These are phyloP conservation scores for Euglossa dilemma DNA, from an alignment of 1,140 invertebrate species.

Conservation along the genomic window DNA sequence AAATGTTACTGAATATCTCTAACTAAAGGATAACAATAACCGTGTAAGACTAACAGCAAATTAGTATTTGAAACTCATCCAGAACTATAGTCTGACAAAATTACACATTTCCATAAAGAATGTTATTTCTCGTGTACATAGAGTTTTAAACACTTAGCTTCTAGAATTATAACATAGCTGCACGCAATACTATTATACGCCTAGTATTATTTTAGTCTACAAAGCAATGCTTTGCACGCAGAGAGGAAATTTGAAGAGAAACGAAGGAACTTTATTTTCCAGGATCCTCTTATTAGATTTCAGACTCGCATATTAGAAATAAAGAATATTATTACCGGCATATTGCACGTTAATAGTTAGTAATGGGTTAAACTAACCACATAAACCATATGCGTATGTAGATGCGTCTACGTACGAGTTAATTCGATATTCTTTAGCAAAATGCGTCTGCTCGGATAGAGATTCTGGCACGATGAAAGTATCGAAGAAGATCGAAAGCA, in stretches of 20 bases:
- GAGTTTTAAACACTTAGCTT: background rate
- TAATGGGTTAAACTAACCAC: slow-evolving; percentile 3
- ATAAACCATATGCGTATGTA: background rate
- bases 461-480: background rate
- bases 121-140: background rate
- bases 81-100: background rate
- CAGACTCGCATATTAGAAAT: background rate
- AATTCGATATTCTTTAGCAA: background rate
- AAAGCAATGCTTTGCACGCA: slow-evolving; percentile 6
- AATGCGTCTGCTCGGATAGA: background rate
- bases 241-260: background rate
- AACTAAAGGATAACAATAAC: background rate
- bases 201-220: slow-evolving; percentile 10
- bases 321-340: background rate
- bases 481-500: slow-evolving; percentile 1
- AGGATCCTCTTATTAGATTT: background rate
- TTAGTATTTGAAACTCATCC: background rate
- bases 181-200: slow-evolving; percentile 1
- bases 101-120: background rate
- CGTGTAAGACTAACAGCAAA: background rate
- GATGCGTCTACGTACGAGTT: background rate
- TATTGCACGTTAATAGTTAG: slow-evolving; percentile 13
- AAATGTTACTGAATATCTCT: background rate
- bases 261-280: background rate
- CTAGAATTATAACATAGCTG: slow-evolving; percentile 17